phyloP scores from a whole-genome alignment of 2,888 invertebrate genomes.

The Sarcophaga rosellei region DNA sequence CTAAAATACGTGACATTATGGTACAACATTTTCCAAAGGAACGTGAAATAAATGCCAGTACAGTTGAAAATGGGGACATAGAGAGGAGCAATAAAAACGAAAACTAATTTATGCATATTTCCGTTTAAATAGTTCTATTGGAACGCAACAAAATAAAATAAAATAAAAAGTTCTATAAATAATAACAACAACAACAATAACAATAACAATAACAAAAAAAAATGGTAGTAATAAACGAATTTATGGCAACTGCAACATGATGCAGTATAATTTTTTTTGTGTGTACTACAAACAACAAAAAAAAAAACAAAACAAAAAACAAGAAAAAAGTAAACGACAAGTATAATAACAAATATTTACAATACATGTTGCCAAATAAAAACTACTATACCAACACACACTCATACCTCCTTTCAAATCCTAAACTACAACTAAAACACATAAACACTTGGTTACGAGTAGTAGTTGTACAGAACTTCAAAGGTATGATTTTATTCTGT shows the following conservation, averaged over 20 bases:
- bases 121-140: slow-evolving; percentile 63
- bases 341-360: slow-evolving; percentile 50
- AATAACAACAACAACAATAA: slow-evolving; percentile 15
- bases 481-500: background rate
- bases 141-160: slow-evolving; percentile 52
- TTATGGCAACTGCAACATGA: slow-evolving; percentile 68
- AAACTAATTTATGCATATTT: slow-evolving; percentile 68
- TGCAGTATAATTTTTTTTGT: slow-evolving; percentile 51
- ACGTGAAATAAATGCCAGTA: background rate
- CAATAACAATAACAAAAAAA: slow-evolving; percentile 15
- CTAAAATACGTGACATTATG: background rate
- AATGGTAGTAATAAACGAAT: slow-evolving; percentile 43
- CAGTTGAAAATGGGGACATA: background rate
- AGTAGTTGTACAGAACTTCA: background rate
- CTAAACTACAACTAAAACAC: background rate
- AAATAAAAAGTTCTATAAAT: background rate
- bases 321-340: slow-evolving; percentile 1
- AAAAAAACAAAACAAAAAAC: slow-evolving; percentile 10
- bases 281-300: slow-evolving; percentile 25
- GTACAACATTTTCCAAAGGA: background rate
- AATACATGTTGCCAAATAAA: slow-evolving; percentile 50
- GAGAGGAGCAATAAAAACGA: background rate
- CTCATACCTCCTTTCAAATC: background rate
- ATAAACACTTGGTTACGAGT: slow-evolving; percentile 9
- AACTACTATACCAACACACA: slow-evolving; percentile 5